Evolutionary conservation across 2,888 invertebrate species (phyloP).

Genomic region (Metacarcinus magister): DNA sequence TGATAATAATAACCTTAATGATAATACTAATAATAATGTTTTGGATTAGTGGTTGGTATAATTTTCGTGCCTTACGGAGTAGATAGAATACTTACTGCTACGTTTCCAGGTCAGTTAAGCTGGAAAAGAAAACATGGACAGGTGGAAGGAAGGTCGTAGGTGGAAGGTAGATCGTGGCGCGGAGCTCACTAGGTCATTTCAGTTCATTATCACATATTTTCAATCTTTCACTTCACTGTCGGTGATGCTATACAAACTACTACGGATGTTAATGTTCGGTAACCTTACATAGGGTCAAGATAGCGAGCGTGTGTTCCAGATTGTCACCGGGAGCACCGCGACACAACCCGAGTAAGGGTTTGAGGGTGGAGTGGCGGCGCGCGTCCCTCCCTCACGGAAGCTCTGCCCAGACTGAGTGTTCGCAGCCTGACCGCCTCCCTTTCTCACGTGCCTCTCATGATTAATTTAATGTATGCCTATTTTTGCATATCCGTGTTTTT

Average conservation of each 20-base stretch:
- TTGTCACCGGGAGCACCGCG: background rate
- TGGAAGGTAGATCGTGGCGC: background rate
- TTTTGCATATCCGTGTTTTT: background rate
- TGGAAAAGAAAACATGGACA: background rate
- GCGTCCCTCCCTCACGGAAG: background rate
- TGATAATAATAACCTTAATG: no score
- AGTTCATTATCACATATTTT: background rate
- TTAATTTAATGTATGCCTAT: conserved; percentile 10
- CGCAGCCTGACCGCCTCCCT: conserved; percentile 7
- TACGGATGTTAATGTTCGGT: background rate
- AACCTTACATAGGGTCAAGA: background rate
- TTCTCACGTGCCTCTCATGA: background rate
- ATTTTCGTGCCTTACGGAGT: background rate
- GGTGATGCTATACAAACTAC: background rate
- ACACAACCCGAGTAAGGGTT: background rate
- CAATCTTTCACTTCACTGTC: background rate
- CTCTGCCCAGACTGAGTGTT: background rate
- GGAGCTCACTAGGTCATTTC: background rate
- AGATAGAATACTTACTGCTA: background rate
- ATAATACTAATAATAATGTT: no score
- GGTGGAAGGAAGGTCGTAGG: background rate
- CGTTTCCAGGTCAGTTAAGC: background rate
- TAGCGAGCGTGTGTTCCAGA: background rate
- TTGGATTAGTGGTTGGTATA: background rate
- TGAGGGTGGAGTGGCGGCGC: background rate